Percentiles rank a stretch among this genome's conserved stretches.
Evolutionary conservation across 2,113 vertebrate genomes (phyloP).

Genomic region (Orientallactaga bullata): DNA sequence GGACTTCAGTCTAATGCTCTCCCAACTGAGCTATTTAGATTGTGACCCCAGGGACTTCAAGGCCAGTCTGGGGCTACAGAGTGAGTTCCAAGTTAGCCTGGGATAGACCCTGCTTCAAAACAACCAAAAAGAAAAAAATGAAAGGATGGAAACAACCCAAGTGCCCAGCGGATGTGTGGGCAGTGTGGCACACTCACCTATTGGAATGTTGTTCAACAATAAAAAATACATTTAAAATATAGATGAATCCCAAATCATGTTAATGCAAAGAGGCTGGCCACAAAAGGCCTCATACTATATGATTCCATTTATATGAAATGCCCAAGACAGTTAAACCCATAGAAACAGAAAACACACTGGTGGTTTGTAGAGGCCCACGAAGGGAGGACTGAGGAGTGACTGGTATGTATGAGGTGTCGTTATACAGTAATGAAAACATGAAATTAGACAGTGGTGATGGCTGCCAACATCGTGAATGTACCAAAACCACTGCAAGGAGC

Average conservation of each 20-base stretch:
- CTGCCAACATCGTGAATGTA: background rate
- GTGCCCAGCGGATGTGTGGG: background rate
- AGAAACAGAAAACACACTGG: background rate
- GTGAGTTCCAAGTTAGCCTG: too few relatives aligned
- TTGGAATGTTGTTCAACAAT: background rate
- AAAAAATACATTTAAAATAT: background rate
- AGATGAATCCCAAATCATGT: background rate
- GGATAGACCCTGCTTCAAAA: too few relatives aligned
- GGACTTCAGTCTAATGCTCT: too few relatives aligned
- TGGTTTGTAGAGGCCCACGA: background rate
- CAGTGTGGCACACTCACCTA: background rate
- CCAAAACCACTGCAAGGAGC: background rate
- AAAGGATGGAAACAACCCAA: background rate
- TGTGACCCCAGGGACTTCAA: too few relatives aligned
- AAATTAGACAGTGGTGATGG: background rate
- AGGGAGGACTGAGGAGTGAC: background rate
- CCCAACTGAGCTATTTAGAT: too few relatives aligned
- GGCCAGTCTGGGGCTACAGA: too few relatives aligned
- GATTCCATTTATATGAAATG: background rate
- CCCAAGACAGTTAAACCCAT: background rate
- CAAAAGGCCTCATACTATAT: background rate
- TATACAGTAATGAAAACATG: too few relatives aligned
- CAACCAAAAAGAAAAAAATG: too few relatives aligned
- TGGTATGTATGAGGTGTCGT: background rate
- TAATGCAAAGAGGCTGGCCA: background rate